Conservation (phyloP, 1,140 invertebrate species). For the Bombus difficillimus region DNA sequence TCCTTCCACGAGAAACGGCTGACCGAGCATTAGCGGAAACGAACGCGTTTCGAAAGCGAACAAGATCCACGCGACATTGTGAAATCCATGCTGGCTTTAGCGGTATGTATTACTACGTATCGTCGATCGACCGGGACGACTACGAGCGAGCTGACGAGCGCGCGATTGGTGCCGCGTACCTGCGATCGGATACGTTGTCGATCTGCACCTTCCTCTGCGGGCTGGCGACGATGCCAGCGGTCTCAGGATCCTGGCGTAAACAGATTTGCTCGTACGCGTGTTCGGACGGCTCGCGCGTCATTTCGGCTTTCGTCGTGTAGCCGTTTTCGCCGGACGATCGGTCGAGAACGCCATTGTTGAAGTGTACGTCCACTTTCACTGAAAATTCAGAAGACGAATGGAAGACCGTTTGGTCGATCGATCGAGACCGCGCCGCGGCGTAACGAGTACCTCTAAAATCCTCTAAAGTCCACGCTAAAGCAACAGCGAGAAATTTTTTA, state of each 20-base stretch:
- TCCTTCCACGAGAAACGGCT: neutral
- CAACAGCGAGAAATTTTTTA: too few species aligned
- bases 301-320: conserved; percentile 74
- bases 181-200: conserved; percentile 74
- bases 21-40: neutral
- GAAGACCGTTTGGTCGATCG: too few species aligned
- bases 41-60: neutral
- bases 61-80: neutral
- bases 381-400: conserved; percentile 53
- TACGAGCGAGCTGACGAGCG: too few species aligned
- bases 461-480: too few species aligned
- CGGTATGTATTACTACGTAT: too few species aligned
- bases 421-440: too few species aligned
- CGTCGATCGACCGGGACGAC: neutral
- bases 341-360: conserved; percentile 74
- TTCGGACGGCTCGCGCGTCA: conserved; percentile 77
- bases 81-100: neutral
- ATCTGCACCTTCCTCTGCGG: conserved; percentile 71
- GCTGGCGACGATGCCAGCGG: conserved; percentile 68
- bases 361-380: conserved; percentile 83
- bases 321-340: conserved; percentile 72
- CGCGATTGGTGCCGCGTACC: conserved; percentile 52
- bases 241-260: conserved; percentile 74
- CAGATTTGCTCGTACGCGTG: conserved; percentile 82
- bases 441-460: too few species aligned